These are phyloP conservation scores for Dendrocopos noguchii DNA, from an alignment of 2,113 vertebrate genomes.

Conservation along the genomic window DNA sequence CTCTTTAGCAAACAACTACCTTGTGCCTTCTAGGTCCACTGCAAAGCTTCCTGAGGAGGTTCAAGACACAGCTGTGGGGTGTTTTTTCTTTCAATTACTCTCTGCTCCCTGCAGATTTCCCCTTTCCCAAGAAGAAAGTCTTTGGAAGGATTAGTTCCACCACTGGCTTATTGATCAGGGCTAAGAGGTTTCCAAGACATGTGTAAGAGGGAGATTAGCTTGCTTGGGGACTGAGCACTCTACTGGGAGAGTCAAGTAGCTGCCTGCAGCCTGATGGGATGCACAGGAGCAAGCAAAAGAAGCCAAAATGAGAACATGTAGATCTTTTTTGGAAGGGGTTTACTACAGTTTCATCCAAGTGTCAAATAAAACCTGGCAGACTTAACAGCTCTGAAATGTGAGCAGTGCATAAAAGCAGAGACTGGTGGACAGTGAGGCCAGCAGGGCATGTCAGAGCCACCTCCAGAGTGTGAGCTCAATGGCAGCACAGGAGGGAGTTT, in stretches of 20 bases:
- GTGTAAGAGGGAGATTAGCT: background rate
- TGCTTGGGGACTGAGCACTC: background rate
- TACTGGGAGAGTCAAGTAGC: background rate
- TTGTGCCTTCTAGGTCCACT: background rate
- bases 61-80: background rate
- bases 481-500: background rate
- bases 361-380: background rate
- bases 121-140: background rate
- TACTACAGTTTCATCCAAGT: background rate
- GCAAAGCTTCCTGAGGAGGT: background rate
- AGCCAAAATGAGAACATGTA: background rate
- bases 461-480: background rate
- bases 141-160: slow-evolving; percentile 29
- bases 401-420: background rate
- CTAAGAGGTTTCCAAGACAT: background rate
- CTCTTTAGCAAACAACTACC: background rate
- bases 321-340: background rate
- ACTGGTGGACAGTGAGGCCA: background rate
- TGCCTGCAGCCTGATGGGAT: accelerated
- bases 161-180: background rate
- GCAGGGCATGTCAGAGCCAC: background rate
- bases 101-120: background rate
- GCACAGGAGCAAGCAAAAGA: background rate
- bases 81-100: background rate
- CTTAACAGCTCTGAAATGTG: background rate